Evolutionary conservation across 2,888 invertebrate species (phyloP), one percentile per base, ranked within the genome.

Genomic region (Catocala sponsa): DNA sequence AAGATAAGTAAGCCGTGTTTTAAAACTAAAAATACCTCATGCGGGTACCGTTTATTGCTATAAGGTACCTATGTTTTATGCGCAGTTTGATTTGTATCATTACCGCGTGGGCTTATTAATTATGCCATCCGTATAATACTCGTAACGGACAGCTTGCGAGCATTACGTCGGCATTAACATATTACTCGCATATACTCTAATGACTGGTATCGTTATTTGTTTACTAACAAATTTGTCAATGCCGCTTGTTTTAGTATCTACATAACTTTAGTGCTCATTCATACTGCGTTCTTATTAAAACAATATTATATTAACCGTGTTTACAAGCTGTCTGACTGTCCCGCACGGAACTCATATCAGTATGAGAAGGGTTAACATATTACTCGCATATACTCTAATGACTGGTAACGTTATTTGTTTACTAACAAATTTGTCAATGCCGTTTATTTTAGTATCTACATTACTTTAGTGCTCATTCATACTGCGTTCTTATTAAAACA

Each of bases 1-100:
- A 52, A 56, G 70, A 72, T 78, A 25, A 25, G 25, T 2, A 25
- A 25, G 55, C 57, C 43, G 59, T 52, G 64, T 53, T 48, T 59
- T 57, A 25, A 25, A 42, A 46, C 51, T 52, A 52, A 41, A 41
- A 51, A n/a, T 47, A 48, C 7, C n/a, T 38, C 9, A 46, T 35
- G 12, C 25, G 25, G 25, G 25, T 35, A 13, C 43, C 41, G 51
- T 44, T 51, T 50, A 51, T 38, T 49, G 25, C 49, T n/a, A 38
- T 25, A 35, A 35, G 9, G 35, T 46, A 13, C 44, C 13, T 6
- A 35, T 51, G n/a, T 12, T 35, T 35, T n/a, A 38, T 25, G n/a
- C 51, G 46, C 46, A 58, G 46, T 57, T 51, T 44, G 33, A 44
- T 52, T 50, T 49, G 6, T 12, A 44, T 38, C 11, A 59, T 46